A percentile compares a stretch with the other conserved stretches of the same genome.
Evolutionary conservation across 1,140 invertebrate genomes (phyloP).

Genomic region (Drosophila navojoa): DNA sequence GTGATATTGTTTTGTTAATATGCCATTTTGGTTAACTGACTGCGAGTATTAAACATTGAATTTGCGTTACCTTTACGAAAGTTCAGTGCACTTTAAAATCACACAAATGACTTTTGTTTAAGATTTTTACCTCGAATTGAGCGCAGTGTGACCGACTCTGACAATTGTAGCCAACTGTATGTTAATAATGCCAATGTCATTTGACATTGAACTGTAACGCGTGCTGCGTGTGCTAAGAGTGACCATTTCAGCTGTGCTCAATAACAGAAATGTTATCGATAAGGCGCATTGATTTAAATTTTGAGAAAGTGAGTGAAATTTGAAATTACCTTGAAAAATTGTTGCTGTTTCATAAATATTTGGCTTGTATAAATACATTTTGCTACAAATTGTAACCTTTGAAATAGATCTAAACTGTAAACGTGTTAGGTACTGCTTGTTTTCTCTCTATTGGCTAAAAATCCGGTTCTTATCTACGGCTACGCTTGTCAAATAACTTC

Average conservation of each 20-base stretch:
- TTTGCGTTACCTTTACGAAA: conserved; percentile 46
- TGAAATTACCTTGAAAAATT: not conserved
- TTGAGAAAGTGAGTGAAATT: not conserved
- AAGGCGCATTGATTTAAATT: conserved; percentile 7
- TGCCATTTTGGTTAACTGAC: conserved; percentile 41
- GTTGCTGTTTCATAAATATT: not conserved
- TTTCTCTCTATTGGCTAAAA: conserved; percentile 1
- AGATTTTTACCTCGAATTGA: conserved; percentile 48
- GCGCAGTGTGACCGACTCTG: conserved; percentile 37
- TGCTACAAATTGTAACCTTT: no score
- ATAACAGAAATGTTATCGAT: not conserved
- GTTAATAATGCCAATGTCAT: conserved; percentile 17
- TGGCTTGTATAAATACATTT: not conserved
- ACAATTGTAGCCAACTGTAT: conserved; percentile 9
- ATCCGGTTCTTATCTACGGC: conserved; percentile 12
- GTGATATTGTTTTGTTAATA: conserved; percentile 39
- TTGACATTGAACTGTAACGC: conserved; percentile 6
- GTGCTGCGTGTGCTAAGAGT: not conserved
- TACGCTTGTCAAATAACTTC: not conserved
- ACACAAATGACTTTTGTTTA: conserved; percentile 52
- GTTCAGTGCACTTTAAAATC: conserved; percentile 47
- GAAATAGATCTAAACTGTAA: not conserved
- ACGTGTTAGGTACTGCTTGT: not conserved
- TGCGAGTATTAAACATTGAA: conserved; percentile 34
- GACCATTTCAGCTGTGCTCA: conserved; percentile 8